Base-by-base conservation (phyloP, 2,797 vertebrate genomes). In the Melanogrammus aeglefinus region DNA sequence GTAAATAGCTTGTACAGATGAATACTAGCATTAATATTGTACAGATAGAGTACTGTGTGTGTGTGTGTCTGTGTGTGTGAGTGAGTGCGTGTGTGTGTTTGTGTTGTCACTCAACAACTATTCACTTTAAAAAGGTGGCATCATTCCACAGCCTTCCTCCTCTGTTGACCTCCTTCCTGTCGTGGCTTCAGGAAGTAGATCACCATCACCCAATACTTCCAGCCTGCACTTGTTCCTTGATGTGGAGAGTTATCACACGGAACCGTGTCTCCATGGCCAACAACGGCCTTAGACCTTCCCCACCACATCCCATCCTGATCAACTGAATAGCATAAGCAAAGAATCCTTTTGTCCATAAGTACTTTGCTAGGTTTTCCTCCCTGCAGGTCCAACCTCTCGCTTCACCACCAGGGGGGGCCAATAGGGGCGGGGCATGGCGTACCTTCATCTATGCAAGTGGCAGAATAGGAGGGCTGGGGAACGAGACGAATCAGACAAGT, bases 1-100 rank as follows among this genome's bases (percentile, higher is more conserved):
- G 92, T 94, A 93, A 93, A 93, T 73, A 85, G 75, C 84, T 82
- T 93, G 92, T 94, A 93, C 90, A 93, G 88, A 86, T 88, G 83
- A 90, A 93, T 92, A 92, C 86, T 89, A 91, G 87, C 88, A 88
- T 90, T 86, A 89, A 88, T 89, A 89, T 90, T 92, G 91, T 93
- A 92, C 91, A 93, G 91, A 82, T 92, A 91, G 90, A 80, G 47
- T 57, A 18, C 47, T 63, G 51, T 57, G 51, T 57, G 51, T 57
- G 51, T 57, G 51, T 57, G 51, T 57, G 51, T 57, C 2, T 63
- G 51, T 63, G 51, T 63, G 57, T 82, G 82, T 84, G 78, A 84
- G 82, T 88, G 88, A 86, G 82, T 83, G 78, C 85, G 82, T 88
- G 88, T 87, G 69, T 71, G 69, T 71, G 69, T 71, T 16, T 71